phyloP scores from a whole-genome alignment of 2,888 invertebrate genomes.

The Sturmia bella region DNA sequence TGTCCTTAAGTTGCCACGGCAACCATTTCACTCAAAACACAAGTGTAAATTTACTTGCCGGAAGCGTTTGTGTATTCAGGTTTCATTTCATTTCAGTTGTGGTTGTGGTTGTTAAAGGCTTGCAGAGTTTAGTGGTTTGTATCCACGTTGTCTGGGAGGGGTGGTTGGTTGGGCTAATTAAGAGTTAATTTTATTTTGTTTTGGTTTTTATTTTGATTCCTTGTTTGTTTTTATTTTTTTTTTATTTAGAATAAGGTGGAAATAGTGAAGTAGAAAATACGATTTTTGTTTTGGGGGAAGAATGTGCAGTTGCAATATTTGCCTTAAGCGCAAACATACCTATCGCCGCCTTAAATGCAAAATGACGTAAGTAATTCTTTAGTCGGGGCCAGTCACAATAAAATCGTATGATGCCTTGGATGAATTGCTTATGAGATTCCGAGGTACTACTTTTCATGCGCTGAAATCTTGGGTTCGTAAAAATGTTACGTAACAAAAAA shows the following conservation, averaged over 20 bases:
- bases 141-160: background rate
- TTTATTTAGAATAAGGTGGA: slow-evolving; percentile 20
- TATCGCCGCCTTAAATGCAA: too few species aligned
- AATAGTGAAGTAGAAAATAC: background rate
- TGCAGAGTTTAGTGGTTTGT: slow-evolving; percentile 14
- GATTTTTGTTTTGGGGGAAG: background rate
- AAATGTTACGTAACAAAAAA: too few species aligned
- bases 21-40: slow-evolving; percentile 56
- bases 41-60: slow-evolving; percentile 40
- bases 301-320: too few species aligned
- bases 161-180: slow-evolving; percentile 12
- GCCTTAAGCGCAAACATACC: too few species aligned
- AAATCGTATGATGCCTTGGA: too few species aligned
- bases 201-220: slow-evolving; percentile 75
- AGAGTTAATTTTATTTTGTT: background rate
- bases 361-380: too few species aligned
- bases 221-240: slow-evolving; percentile 66
- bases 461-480: too few species aligned
- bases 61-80: slow-evolving; percentile 33
- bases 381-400: too few species aligned
- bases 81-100: slow-evolving; percentile 9
- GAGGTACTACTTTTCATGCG: too few species aligned
- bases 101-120: slow-evolving; percentile 32
- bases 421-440: too few species aligned
- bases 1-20: slow-evolving; percentile 58